Evolutionary conservation across 2,113 vertebrate genomes (phyloP).

Genomic region (Dipodomys merriami): DNA sequence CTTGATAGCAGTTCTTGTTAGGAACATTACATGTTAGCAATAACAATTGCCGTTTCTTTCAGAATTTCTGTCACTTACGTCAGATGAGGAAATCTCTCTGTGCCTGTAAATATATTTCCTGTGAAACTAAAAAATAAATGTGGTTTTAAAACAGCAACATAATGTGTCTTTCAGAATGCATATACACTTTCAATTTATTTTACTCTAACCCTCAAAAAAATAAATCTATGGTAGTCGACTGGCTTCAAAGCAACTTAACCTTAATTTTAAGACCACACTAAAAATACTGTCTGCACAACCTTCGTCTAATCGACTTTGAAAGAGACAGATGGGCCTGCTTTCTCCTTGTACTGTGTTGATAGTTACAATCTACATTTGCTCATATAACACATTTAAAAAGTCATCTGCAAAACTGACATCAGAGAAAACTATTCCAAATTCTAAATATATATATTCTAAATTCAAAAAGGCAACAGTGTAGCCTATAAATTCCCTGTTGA

Average conservation of each 20-base stretch:
- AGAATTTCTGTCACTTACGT: constrained; percentile 26
- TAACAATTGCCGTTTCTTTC: not conserved
- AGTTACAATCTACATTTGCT: constrained; percentile 75
- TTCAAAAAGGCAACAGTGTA: constrained; percentile 51
- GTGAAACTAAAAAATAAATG: constrained; percentile 39
- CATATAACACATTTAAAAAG: constrained; percentile 67
- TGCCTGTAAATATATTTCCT: constrained; percentile 46
- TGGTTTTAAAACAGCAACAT: constrained; percentile 52
- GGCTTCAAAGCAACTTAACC: constrained; percentile 24
- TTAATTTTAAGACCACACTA: constrained; percentile 59
- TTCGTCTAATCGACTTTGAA: constrained; percentile 66
- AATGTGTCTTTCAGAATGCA: not conserved
- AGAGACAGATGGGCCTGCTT: constrained; percentile 69
- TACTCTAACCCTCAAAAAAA: constrained; percentile 41
- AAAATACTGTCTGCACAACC: constrained; percentile 54
- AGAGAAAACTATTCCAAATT: constrained; percentile 72
- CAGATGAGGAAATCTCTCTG: not conserved
- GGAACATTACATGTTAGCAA: constrained; percentile 33
- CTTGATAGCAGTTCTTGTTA: not conserved
- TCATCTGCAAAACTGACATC: constrained; percentile 69
- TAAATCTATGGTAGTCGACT: constrained; percentile 48
- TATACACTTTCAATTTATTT: constrained; percentile 57
- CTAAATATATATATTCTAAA: constrained; percentile 70
- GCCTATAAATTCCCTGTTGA: constrained; percentile 41
- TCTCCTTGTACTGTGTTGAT: constrained; percentile 68